These are phyloP conservation scores for Amitus sp. DNA, from an alignment of 2,888 invertebrate genomes.

Conservation along the genomic window DNA sequence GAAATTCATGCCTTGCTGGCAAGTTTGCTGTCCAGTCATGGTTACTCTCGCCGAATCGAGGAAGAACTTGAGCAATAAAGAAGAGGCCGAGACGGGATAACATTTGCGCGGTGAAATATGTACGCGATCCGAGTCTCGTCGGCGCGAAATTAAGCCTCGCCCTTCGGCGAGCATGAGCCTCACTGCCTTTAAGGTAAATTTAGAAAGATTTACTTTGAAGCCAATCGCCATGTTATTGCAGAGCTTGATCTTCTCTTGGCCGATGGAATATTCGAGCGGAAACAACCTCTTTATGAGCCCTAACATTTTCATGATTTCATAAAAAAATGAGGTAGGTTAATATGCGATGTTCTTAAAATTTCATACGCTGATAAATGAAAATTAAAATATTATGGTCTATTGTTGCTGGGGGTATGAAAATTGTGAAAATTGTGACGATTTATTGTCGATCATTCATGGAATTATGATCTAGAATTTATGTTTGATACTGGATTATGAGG, in stretches of 20 bases:
- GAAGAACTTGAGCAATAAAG: neutral
- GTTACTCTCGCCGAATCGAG: slow-evolving; percentile 1
- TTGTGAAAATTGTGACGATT: no score
- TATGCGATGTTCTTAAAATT: no score
- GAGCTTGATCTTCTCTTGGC: no score
- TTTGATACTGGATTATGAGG: no score
- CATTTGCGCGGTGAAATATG: neutral
- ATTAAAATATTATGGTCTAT: no score
- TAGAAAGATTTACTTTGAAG: neutral
- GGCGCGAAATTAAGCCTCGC: neutral
- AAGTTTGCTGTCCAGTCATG: neutral
- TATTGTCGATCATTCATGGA: no score
- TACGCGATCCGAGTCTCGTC: neutral
- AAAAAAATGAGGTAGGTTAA: neutral
- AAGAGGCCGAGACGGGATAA: neutral
- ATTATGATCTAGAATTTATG: no score
- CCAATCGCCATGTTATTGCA: slow-evolving; percentile 1
- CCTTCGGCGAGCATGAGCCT: neutral
- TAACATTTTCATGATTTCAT: neutral
- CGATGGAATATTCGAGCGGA: neutral
- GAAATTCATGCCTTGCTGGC: neutral
- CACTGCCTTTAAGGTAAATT: neutral
- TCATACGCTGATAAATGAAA: no score
- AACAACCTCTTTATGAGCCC: neutral
- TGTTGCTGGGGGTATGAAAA: no score